Base-by-base conservation (phyloP, 1,140 invertebrate genomes). In the Cecropterus lyciades region DNA sequence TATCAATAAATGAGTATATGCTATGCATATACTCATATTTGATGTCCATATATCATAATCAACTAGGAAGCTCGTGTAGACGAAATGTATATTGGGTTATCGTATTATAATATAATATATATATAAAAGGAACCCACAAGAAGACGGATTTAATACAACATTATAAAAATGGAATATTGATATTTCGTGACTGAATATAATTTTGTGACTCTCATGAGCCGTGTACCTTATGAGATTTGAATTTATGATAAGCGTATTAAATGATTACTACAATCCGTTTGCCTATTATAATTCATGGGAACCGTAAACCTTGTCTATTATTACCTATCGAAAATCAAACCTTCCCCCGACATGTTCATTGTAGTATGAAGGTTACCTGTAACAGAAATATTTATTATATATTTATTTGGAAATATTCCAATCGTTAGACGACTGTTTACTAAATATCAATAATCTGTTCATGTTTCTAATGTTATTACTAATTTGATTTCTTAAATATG, bases 171-270 rank as follows among this genome's bases (percentile, higher is more conserved):
- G 30, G 33, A 56, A 59, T 59, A 63, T 68, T 55, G 59, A 48
- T 60, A 63, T 62, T 49, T 59, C 66, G 59, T 68, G 66, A 63
- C 57, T 56, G 16, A 17, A 56, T 68, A 63, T 40, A 55, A 67
- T 64, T 64, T 71, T 30, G 55, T 48, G 49, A 40, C 6, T 37
- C 56, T 33, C 27, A 30, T 30, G 27, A 30, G 27, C 27, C 27
- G 15, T 49, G 43, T 33, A 37, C 15, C 30, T 48, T 62, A 62
- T 62, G 24, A 49, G 46, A 51, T 62, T 62, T 62, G 59, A 57
- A 57, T 57, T 57, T 57, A 57, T 57, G 53, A 62, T 62, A 46
- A 51, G 46, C 33, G 51, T n/a, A 33, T 46, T 51, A 62, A 62
- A 67, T 52, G 42, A 52, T 45, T 43, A 20, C 17, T 42, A 57